These are phyloP conservation scores for Volucella bombylans DNA, from an alignment of 2,888 invertebrate genomes.

Conservation along the genomic window DNA sequence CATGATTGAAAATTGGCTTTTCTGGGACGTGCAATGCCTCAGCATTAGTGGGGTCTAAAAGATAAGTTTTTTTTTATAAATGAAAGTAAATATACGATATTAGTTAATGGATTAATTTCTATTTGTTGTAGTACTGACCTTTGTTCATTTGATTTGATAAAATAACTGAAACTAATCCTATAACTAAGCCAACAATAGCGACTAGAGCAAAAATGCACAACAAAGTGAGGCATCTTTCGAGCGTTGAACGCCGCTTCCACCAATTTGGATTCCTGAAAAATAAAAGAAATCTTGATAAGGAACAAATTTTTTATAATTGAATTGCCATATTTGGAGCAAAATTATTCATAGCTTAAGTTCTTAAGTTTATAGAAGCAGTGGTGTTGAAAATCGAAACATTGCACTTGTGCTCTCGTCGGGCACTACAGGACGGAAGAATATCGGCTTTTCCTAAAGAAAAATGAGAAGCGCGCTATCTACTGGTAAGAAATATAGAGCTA, in stretches of 20 bases:
- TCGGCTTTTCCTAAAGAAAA: too few species aligned
- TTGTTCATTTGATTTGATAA: slow-evolving; percentile 78
- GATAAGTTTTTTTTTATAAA: neutral
- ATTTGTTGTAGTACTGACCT: slow-evolving; percentile 75
- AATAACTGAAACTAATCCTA: slow-evolving; percentile 85
- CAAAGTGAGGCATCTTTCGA: slow-evolving; percentile 88
- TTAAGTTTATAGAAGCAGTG: too few species aligned
- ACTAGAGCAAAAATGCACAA: slow-evolving; percentile 85
- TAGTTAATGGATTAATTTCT: neutral
- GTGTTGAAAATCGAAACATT: too few species aligned
- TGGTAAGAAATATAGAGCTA: too few species aligned
- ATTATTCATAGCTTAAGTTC: too few species aligned
- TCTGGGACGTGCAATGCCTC: slow-evolving; percentile 78
- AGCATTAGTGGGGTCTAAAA: slow-evolving; percentile 68
- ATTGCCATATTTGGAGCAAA: too few species aligned
- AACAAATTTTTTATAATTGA: too few species aligned
- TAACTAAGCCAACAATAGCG: slow-evolving; percentile 85
- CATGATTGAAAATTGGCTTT: slow-evolving; percentile 76
- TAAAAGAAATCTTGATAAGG: slow-evolving; percentile 44
- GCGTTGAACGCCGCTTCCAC: slow-evolving; percentile 89
- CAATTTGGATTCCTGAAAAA: slow-evolving; percentile 89
- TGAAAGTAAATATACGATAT: neutral
- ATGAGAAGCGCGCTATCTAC: too few species aligned
- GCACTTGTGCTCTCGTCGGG: too few species aligned
- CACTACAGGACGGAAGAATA: too few species aligned